Evolutionary conservation across 2,797 vertebrate species (phyloP).

Genomic region (Neosilurus hyrtlii): DNA sequence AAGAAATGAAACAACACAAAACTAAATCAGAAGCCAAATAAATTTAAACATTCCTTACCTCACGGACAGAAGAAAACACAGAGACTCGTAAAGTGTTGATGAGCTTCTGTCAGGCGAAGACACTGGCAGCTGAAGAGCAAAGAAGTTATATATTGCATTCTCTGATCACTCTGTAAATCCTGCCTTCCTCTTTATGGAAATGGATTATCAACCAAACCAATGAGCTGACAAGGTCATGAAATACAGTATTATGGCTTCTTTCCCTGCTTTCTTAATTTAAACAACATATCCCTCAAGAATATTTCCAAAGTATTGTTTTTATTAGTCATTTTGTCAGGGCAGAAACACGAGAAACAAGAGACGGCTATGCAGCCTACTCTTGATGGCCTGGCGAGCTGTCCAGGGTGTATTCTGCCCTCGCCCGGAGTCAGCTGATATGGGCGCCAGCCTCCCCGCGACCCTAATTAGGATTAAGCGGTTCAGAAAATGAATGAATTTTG

Average conservation of each 20-base stretch:
- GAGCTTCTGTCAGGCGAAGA: constrained; percentile 60
- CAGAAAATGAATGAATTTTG: no score
- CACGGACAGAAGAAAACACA: constrained; percentile 46
- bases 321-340: neutral
- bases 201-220: constrained; percentile 85
- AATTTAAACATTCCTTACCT: constrained; percentile 57
- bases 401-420: no score
- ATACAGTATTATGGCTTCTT: constrained; percentile 71
- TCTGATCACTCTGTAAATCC: constrained; percentile 79
- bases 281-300: constrained; percentile 74
- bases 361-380: no score
- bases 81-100: constrained; percentile 38
- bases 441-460: no score
- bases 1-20: neutral
- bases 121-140: constrained; percentile 63
- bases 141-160: constrained; percentile 92
- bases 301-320: constrained; percentile 57
- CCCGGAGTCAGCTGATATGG: no score
- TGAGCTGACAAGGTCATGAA: constrained; percentile 80
- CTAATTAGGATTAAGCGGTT: no score
- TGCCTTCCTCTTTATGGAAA: constrained; percentile 91
- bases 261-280: constrained; percentile 66
- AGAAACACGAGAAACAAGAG: no score
- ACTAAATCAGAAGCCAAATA: neutral
- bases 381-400: no score